phyloP scores from a whole-genome alignment of 2,797 vertebrate species.

The Myioborus melanocephalus region DNA sequence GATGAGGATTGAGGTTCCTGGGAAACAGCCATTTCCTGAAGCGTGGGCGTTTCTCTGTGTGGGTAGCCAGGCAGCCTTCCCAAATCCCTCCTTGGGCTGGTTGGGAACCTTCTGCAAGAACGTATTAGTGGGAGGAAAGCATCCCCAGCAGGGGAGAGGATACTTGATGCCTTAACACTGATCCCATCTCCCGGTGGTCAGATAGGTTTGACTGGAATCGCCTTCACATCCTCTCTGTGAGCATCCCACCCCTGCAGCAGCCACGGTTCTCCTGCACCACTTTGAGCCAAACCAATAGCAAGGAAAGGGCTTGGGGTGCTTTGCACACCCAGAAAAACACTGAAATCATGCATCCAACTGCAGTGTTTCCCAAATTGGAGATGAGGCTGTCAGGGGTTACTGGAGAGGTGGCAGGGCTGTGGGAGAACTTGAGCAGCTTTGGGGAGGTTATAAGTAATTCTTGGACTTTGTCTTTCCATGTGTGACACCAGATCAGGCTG shows the following conservation, averaged over 20 bases:
- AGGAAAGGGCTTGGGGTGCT: constrained; percentile 17
- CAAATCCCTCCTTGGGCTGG: neutral
- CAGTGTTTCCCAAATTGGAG: fast-evolving
- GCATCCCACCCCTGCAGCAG: neutral
- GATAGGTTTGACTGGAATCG: constrained; percentile 26
- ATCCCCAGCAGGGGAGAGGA: neutral
- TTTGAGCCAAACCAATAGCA: neutral
- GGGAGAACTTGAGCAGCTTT: neutral
- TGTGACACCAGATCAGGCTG: neutral
- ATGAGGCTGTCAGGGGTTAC: neutral
- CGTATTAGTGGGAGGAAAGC: constrained; percentile 2
- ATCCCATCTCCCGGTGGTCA: neutral
- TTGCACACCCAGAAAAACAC: neutral
- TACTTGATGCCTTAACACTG: constrained; percentile 64
- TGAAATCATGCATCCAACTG: neutral
- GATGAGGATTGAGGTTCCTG: neutral
- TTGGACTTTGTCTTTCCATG: neutral
- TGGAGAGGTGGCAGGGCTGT: neutral
- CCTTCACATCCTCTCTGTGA: neutral
- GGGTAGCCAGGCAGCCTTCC: constrained; percentile 26
- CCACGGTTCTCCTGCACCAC: neutral
- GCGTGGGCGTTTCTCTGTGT: neutral
- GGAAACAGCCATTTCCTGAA: constrained; percentile 1
- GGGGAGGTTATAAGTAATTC: neutral
- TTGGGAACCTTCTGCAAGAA: neutral